These are phyloP conservation scores for Halictus rubicundus DNA, from an alignment of 1,140 invertebrate genomes.

Conservation along the genomic window DNA sequence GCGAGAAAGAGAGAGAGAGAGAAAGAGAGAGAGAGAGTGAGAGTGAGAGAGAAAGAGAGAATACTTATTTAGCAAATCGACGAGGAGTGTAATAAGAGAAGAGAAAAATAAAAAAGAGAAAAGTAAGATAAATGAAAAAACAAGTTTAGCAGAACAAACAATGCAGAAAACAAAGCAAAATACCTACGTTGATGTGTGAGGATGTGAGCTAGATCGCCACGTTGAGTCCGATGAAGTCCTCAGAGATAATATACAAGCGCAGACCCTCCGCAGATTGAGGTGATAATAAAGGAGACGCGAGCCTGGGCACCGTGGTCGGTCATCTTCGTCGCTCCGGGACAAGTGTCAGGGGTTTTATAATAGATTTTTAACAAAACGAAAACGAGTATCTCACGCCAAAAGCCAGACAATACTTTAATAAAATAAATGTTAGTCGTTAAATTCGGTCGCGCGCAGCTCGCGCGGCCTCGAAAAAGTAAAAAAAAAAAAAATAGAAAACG, in stretches of 20 bases:
- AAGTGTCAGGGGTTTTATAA: constrained; percentile 36
- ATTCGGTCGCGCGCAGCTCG: constrained; percentile 7
- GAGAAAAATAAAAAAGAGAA: too few relatives aligned
- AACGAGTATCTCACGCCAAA: constrained; percentile 39
- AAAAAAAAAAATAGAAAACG: too few relatives aligned
- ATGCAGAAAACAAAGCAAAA: constrained; percentile 54
- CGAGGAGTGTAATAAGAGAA: too few relatives aligned
- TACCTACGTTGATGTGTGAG: constrained; percentile 76
- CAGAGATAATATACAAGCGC: constrained; percentile 64
- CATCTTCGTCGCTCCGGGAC: constrained; percentile 54
- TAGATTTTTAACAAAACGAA: constrained; percentile 15
- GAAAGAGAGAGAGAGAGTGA: too few relatives aligned
- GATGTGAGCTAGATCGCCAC: constrained; percentile 74
- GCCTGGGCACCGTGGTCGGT: constrained; percentile 41
- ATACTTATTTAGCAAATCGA: too few relatives aligned
- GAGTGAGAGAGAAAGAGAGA: too few relatives aligned
- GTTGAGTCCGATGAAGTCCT: constrained; percentile 70
- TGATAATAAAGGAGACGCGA: constrained; percentile 52
- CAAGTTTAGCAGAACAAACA: constrained; percentile 46
- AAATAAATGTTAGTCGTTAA: constrained; percentile 51
- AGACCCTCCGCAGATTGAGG: constrained; percentile 69
- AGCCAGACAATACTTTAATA: constrained; percentile 50
- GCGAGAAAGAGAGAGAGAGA: neutral
- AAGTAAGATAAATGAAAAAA: too few relatives aligned
- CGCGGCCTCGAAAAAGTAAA: neutral